These are phyloP conservation scores for Nothobranchius kuhntae DNA, from an alignment of 2,113 vertebrate genomes.

Conservation along the genomic window DNA sequence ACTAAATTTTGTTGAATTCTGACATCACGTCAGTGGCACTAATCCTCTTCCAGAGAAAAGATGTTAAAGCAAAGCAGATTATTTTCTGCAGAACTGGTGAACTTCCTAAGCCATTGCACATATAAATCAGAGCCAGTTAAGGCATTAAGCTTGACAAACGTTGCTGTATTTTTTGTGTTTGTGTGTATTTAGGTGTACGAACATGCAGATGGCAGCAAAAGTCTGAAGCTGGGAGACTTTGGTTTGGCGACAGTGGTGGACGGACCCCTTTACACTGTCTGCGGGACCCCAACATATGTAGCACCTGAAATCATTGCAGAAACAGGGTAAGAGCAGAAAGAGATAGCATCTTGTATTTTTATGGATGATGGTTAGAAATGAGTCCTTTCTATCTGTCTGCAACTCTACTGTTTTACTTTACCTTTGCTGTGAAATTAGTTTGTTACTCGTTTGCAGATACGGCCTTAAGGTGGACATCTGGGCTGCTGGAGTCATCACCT, in stretches of 20 bases:
- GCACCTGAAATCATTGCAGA: slow-evolving; percentile 98
- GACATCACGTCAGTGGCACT: too few relatives aligned
- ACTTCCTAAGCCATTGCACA: too few relatives aligned
- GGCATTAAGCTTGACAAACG: too few relatives aligned
- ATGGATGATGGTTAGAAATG: too few relatives aligned
- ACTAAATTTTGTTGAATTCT: too few relatives aligned
- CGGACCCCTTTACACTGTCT: slow-evolving; percentile 95
- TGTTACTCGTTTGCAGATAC: slow-evolving; percentile 80
- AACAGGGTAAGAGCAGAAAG: slow-evolving; percentile 84
- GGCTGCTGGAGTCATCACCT: slow-evolving; percentile 98
- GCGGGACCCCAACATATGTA: slow-evolving; percentile 97
- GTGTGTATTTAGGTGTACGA: slow-evolving; percentile 87
- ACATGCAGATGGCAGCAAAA: slow-evolving; percentile 96
- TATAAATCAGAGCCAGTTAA: too few relatives aligned
- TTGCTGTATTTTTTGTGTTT: background rate
- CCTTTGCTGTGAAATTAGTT: background rate
- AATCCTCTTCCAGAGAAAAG: too few relatives aligned
- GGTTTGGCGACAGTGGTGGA: slow-evolving; percentile 95
- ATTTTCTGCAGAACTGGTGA: too few relatives aligned
- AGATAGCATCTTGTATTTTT: too few relatives aligned
- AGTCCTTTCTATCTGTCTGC: background rate
- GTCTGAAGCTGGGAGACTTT: slow-evolving; percentile 96
- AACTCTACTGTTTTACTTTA: background rate
- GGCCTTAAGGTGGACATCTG: slow-evolving; percentile 99
- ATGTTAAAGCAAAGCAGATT: too few relatives aligned